These are phyloP conservation scores for Heliopora coerulea DNA, from an alignment of 92 coral and sea anemone genomes.

Conservation along the genomic window DNA sequence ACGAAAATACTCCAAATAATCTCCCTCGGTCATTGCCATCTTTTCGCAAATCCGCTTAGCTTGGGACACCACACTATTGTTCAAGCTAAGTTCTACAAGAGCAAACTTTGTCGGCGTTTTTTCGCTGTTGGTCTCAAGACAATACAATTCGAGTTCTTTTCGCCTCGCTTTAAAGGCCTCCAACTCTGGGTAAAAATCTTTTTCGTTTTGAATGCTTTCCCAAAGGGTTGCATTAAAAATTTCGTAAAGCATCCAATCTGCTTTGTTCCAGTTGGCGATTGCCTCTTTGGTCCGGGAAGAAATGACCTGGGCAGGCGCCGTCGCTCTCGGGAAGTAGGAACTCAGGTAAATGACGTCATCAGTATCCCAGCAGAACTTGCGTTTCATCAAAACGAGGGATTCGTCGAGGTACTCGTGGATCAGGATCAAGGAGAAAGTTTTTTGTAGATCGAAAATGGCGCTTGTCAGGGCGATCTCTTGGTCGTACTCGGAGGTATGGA, in stretches of 20 bases:
- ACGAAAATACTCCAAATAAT: slow-evolving; percentile 80
- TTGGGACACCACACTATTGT: background rate
- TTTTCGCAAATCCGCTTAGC: slow-evolving; percentile 68
- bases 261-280: slow-evolving; percentile 80
- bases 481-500: slow-evolving; percentile 86
- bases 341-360: slow-evolving; percentile 86
- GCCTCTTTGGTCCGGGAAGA: slow-evolving; percentile 20
- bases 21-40: slow-evolving; percentile 59
- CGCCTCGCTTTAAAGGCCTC: slow-evolving; percentile 60
- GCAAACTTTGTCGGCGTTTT: background rate
- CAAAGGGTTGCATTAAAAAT: slow-evolving; percentile 82
- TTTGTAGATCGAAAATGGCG: slow-evolving; percentile 77
- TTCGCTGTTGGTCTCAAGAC: slow-evolving; percentile 29
- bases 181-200: slow-evolving; percentile 60
- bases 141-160: slow-evolving; percentile 62
- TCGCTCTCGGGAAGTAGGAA: slow-evolving; percentile 40
- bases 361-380: slow-evolving; percentile 87
- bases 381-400: slow-evolving; percentile 80
- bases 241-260: slow-evolving; percentile 75
- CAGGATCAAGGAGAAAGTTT: slow-evolving; percentile 69
- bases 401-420: slow-evolving; percentile 89
- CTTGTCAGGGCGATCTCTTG: slow-evolving; percentile 67
- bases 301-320: background rate
- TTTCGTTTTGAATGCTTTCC: slow-evolving; percentile 59
- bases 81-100: slow-evolving; percentile 1